Conservation (phyloP, 2,113 vertebrate species). For the Mola mola region DNA sequence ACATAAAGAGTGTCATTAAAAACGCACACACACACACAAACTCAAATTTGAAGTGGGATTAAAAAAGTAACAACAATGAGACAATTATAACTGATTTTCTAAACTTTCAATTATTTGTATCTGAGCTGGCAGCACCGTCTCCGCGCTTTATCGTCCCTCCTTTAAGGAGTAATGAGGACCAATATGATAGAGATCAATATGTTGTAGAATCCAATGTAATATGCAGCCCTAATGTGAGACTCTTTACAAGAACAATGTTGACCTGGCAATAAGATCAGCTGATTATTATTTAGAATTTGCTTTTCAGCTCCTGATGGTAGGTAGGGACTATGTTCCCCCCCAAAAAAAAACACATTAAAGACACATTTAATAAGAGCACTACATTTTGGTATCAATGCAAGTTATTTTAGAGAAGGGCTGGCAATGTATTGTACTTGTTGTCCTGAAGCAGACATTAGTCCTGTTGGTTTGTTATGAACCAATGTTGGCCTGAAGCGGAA, state of each 20-base stretch:
- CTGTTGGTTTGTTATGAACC: conserved; percentile 11
- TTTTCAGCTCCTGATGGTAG: not conserved
- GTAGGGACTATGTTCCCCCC: no score
- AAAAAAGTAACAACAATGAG: not conserved
- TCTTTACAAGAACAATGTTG: not conserved
- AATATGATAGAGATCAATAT: conserved; percentile 20
- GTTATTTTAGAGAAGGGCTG: no score
- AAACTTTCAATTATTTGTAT: conserved; percentile 17
- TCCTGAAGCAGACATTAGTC: conserved; percentile 2
- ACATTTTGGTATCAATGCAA: no score
- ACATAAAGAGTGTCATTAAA: conserved; percentile 39
- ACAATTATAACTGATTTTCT: conserved; percentile 18
- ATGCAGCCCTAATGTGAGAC: conserved; percentile 5
- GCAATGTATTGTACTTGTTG: not conserved
- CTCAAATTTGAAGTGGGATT: conserved; percentile 6
- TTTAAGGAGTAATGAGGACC: conserved; percentile 8
- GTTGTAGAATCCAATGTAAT: conserved; percentile 25
- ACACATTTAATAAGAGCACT: not conserved
- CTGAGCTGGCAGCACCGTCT: not conserved
- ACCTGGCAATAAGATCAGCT: not conserved
- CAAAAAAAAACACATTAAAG: not conserved
- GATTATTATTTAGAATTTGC: not conserved
- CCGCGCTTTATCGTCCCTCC: conserved; percentile 6
- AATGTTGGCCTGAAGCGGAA: conserved; percentile 19
- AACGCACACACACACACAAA: conserved; percentile 6